Base-by-base conservation (phyloP, 2,888 invertebrate species). In the Ametastegia equiseti region DNA sequence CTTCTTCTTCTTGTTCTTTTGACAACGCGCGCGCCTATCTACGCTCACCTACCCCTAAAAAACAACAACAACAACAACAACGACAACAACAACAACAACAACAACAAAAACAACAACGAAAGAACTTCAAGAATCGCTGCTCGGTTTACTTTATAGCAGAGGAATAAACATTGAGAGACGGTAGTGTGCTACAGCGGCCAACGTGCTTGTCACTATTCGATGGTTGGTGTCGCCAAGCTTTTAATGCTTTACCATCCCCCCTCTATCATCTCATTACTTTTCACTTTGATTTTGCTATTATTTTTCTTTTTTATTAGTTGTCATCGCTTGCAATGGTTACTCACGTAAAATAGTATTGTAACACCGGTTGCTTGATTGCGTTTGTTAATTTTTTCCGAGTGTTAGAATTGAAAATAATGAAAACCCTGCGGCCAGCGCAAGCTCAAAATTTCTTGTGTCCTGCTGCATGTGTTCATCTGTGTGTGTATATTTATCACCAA, bases 171-270 rank as follows among this genome's bases (percentile, higher is more conserved):
- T 71, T 42, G 88, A 89, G 86, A 85, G 87, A 90, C 89, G 88
- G 87, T 90, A 89, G 90, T 89, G 89, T 90, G 89, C 89, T 88
- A 90, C 89, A 90, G 90, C 90, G 88, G 89, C 89, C 89, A 88
- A 89, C 88, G 89, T 89, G 88, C 89, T 89, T 89, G 89, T 89
- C 89, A 90, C 87, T 91, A 91, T 90, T 91, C 91, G 89, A 91
- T 91, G 91, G 91, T 91, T 90, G 83, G 90, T 89, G 85, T 85
- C 84, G 73, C 75, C 75, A 54, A 75, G 75, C 75, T 75, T 54
- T 75, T 54, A 33, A 54, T 75, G 50, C 78, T 78, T 60, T 36
- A 3, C n/a, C n/a, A n/a, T n/a, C n/a, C 19, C 15, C 15, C 15
- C 11, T 15, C 30, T 39, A n/a, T 39, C 13, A 19, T 39, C 39